Conservation (phyloP, 2,797 vertebrate species). For the Gallinago nigripennis region DNA sequence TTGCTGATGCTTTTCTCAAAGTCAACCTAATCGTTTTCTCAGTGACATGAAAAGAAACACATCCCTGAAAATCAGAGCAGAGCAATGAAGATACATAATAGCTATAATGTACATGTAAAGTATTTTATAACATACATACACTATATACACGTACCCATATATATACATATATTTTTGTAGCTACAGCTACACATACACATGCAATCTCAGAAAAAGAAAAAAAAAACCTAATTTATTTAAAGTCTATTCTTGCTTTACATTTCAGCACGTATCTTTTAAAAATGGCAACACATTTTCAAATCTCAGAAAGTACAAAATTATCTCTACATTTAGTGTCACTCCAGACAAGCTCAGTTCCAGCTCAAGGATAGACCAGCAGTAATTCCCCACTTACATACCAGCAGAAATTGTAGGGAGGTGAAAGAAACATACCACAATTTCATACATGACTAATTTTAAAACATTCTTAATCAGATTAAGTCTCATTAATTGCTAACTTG, state of each 20-base stretch:
- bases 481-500: constrained; percentile 29
- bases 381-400: constrained; percentile 12
- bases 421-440: constrained; percentile 51
- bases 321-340: not conserved
- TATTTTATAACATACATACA: not conserved
- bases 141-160: not conserved
- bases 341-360: constrained; percentile 7
- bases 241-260: not conserved
- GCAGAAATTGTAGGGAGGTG: not conserved
- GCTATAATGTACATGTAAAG: not conserved
- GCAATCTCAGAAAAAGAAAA: not conserved
- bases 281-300: not conserved
- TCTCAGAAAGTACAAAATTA: not conserved
- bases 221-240: not conserved
- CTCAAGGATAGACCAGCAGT: not conserved
- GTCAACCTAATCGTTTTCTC: not conserved
- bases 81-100: not conserved
- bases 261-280: not conserved
- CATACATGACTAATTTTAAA: constrained; percentile 43
- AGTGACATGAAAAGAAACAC: not conserved
- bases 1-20: not conserved
- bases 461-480: constrained; percentile 17
- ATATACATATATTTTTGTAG: not conserved
- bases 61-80: not conserved
- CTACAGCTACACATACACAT: not conserved